Percentiles rank a stretch among this genome's conserved stretches.
phyloP scores from a whole-genome alignment of 2,888 invertebrate species.

The Bellardia bayeri region DNA sequence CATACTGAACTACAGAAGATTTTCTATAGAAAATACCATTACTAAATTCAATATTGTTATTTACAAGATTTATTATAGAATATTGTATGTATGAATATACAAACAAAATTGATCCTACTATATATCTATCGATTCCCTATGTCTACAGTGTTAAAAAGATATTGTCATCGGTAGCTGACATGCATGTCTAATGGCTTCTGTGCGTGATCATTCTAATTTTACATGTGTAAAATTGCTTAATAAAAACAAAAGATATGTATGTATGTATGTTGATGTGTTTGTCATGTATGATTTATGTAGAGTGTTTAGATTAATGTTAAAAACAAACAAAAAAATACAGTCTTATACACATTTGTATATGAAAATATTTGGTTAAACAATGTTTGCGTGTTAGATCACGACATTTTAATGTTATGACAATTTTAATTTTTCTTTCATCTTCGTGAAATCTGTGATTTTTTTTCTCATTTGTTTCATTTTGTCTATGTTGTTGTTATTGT shows the following conservation, averaged over 20 bases:
- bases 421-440: constrained; percentile 54
- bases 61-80: no score
- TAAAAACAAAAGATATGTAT: background rate
- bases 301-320: background rate
- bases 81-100: no score
- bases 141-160: background rate
- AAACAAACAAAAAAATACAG: no score
- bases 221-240: constrained; percentile 30
- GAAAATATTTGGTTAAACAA: constrained; percentile 6
- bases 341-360: background rate
- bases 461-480: background rate
- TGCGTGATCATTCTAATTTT: constrained; percentile 26
- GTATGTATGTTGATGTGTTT: background rate
- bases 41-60: no score
- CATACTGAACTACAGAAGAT: no score
- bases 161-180: background rate
- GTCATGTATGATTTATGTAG: background rate
- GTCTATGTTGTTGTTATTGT: background rate
- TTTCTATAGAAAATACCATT: no score
- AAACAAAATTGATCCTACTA: no score
- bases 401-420: constrained; percentile 57
- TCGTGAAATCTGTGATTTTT: constrained; percentile 6
- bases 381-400: constrained; percentile 61
- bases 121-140: no score
- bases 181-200: background rate